Evolutionary conservation across 2,888 invertebrate genomes (phyloP).

Genomic region (Calephelis perditalis): DNA sequence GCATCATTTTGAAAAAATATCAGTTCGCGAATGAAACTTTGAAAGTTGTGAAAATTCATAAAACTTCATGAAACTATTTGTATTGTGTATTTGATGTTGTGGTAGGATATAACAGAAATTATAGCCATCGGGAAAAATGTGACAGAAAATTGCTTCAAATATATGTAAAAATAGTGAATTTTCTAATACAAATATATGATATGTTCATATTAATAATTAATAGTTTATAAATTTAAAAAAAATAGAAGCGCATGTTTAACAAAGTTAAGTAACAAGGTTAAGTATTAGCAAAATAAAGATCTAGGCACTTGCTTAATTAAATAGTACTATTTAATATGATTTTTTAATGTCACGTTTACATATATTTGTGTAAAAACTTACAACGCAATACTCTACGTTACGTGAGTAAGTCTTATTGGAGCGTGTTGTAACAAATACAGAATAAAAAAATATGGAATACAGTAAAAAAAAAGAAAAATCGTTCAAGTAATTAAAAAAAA

Average conservation of each 20-base stretch:
- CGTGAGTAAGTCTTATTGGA: not conserved
- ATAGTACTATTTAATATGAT: too few relatives aligned
- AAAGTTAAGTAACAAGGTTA: too few relatives aligned
- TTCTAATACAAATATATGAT: not conserved
- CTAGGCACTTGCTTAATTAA: too few relatives aligned
- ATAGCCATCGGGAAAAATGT: constrained; percentile 1
- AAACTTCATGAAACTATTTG: constrained; percentile 29
- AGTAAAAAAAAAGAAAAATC: too few relatives aligned
- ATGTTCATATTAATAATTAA: too few relatives aligned
- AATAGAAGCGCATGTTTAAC: too few relatives aligned
- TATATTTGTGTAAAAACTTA: constrained; percentile 1
- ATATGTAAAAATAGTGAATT: constrained; percentile 19
- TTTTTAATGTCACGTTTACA: not conserved
- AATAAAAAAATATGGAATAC: too few relatives aligned
- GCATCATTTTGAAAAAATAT: too few relatives aligned
- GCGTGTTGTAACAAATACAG: not conserved
- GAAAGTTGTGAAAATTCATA: not conserved
- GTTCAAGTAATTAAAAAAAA: too few relatives aligned
- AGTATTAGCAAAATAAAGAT: too few relatives aligned
- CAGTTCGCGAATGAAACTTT: not conserved
- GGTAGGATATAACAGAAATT: constrained; percentile 9
- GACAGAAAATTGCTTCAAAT: constrained; percentile 9
- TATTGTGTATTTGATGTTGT: constrained; percentile 14
- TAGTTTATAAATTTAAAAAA: too few relatives aligned
- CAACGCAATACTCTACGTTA: constrained; percentile 1